Conservation (phyloP, 2,888 invertebrate genomes). For the Matsumyia berberina region DNA sequence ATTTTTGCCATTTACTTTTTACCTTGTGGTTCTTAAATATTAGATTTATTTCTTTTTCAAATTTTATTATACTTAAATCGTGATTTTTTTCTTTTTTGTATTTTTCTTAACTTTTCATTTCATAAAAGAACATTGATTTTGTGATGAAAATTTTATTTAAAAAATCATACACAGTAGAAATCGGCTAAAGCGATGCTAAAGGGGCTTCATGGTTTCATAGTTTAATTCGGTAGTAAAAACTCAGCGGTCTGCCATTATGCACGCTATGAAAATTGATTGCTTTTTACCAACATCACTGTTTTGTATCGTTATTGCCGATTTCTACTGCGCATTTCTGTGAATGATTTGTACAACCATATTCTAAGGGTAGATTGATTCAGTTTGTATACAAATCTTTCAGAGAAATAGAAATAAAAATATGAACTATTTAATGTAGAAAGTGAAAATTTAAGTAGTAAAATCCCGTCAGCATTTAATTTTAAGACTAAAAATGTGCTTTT, state of each 20-base stretch:
- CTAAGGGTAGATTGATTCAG: background rate
- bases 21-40: constrained; percentile 63
- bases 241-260: no score
- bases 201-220: no score
- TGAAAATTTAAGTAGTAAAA: constrained; percentile 20
- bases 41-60: constrained; percentile 28
- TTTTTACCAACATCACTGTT: no score
- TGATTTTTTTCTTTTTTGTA: constrained; percentile 59
- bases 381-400: constrained; percentile 37
- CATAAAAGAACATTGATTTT: constrained; percentile 25
- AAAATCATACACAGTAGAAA: no score
- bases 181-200: no score
- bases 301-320: no score
- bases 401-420: constrained; percentile 31
- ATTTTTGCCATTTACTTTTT: constrained; percentile 16
- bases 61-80: constrained; percentile 62
- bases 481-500: no score
- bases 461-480: constrained; percentile 61
- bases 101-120: constrained; percentile 58
- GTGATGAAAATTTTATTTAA: constrained; percentile 33
- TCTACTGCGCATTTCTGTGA: constrained; percentile 46
- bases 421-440: background rate
- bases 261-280: no score
- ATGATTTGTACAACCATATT: constrained; percentile 7
- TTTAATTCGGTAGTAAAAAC: no score